These are phyloP conservation scores for Homarus americanus DNA, from an alignment of 1,140 invertebrate species.

Conservation along the genomic window DNA sequence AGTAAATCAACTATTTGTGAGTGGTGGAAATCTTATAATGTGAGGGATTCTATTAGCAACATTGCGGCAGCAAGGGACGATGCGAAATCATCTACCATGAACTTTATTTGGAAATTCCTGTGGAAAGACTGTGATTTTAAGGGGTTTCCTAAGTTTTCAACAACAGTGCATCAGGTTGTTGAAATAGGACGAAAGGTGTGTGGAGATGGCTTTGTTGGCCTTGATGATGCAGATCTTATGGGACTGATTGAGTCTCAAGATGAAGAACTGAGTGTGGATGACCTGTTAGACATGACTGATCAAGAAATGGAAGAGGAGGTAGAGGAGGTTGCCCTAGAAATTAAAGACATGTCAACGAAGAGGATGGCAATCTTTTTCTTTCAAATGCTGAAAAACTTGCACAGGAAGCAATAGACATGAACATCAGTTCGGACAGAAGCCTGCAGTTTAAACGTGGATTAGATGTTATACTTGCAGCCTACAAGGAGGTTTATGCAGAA, in stretches of 20 bases:
- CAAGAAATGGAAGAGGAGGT: not conserved
- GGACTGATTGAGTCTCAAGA: not conserved
- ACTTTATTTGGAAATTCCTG: not conserved
- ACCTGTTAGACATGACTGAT: slow-evolving; percentile 4
- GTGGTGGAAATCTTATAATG: slow-evolving; percentile 11
- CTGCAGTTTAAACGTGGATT: not conserved
- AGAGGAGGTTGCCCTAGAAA: not conserved
- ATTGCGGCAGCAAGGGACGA: not conserved
- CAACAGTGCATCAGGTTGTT: not conserved
- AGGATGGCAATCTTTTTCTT: not conserved
- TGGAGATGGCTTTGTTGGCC: not conserved
- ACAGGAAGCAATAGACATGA: not conserved
- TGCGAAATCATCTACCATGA: not conserved
- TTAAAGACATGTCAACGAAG: not conserved
- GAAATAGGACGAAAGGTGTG: not conserved
- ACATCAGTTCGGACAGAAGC: not conserved
- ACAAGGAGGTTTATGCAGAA: not conserved
- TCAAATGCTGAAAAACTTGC: not conserved
- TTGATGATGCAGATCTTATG: not conserved
- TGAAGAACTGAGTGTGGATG: slow-evolving; percentile 15
- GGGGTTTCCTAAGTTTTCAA: not conserved
- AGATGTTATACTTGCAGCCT: not conserved
- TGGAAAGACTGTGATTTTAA: not conserved
- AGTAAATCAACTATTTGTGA: not conserved
- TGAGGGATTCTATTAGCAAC: not conserved